A percentile compares a stretch with the other conserved stretches of the same genome.
phyloP scores from a whole-genome alignment of 2,113 vertebrate genomes.

The Apteryx owenii region DNA sequence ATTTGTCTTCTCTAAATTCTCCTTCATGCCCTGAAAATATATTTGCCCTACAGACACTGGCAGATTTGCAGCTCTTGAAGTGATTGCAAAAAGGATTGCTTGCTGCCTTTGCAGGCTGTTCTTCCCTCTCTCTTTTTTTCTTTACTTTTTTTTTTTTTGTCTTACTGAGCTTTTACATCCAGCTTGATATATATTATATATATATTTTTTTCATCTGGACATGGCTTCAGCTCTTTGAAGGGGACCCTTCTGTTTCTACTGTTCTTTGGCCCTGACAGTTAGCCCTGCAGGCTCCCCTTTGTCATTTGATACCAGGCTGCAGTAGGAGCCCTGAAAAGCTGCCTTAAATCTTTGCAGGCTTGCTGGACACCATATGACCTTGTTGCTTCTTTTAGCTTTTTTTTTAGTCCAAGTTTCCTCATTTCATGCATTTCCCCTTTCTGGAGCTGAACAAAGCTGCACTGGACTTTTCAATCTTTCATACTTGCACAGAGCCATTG shows the following conservation, averaged over 20 bases:
- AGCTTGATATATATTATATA: not conserved
- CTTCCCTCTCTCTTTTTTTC: not conserved
- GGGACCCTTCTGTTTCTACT: not conserved
- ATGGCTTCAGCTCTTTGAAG: not conserved
- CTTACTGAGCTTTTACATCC: not conserved
- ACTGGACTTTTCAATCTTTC: not conserved
- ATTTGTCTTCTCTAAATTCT: no score
- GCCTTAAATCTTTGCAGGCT: not conserved
- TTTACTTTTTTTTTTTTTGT: not conserved
- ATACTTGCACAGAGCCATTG: not conserved
- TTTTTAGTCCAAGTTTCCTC: not conserved
- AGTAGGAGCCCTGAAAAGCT: not conserved
- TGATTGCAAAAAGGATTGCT: not conserved
- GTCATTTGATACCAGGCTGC: not conserved
- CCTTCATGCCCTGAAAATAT: no score
- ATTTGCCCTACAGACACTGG: fast-evolving
- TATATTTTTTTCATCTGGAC: not conserved
- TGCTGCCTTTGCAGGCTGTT: not conserved
- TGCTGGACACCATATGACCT: not conserved
- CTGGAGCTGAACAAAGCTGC: not conserved
- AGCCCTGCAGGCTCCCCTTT: not conserved
- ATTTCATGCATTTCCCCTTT: conserved; percentile 8
- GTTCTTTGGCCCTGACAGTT: not conserved
- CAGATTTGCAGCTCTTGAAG: not conserved
- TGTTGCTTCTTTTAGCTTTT: not conserved